Base-by-base conservation (phyloP, 2,888 invertebrate genomes). In the Scaptomyza polygonia region DNA sequence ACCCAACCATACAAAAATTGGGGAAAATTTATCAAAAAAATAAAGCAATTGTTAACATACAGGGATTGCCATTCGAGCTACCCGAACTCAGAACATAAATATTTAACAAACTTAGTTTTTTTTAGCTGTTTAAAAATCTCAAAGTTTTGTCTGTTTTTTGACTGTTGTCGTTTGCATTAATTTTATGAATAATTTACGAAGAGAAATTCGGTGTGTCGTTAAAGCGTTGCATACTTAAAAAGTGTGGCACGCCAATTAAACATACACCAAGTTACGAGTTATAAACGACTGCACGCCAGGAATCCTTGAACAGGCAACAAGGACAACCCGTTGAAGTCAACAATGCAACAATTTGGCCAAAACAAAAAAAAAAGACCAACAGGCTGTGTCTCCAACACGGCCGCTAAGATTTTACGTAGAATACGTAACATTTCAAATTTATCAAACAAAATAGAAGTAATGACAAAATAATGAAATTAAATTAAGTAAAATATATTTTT, bases 121-220 rank as follows among this genome's bases (percentile, higher is more conserved):
- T 47, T 45, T 34, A 45, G 30, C 47, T 29, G 51, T 34, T 64
- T 61, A n/a, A 55, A 42, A 54, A 54, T 25, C 25, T 6, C n/a
- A n/a, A n/a, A n/a, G n/a, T n/a, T n/a, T n/a, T n/a, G n/a, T n/a
- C 29, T 12, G 53, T 14, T 1, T 61, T 45, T 49, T 47, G 32
- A 49, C 43, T 53, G 32, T 36, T 29, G 21, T 64, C 79, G 65
- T 70, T 74, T 85, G 86, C 86, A 85, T 82, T 82, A 77, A 57
- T 87, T 87, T 85, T 56, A 87, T 72, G 79, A 82, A 82, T 77
- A 68, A 85, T 81, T 87, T 77, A 54, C 48, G 53, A 32, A 36
- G 8, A 14, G 14, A 36, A 3, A 36, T 14, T 36, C 3, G 14
- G 47, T 63, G 53, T 30, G 39, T 16, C 39, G 16, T 39, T 56